A percentile compares a stretch with the other conserved stretches of the same genome.
phyloP scores from a whole-genome alignment of 1,140 invertebrate genomes.

The Saccostrea glomerata region DNA sequence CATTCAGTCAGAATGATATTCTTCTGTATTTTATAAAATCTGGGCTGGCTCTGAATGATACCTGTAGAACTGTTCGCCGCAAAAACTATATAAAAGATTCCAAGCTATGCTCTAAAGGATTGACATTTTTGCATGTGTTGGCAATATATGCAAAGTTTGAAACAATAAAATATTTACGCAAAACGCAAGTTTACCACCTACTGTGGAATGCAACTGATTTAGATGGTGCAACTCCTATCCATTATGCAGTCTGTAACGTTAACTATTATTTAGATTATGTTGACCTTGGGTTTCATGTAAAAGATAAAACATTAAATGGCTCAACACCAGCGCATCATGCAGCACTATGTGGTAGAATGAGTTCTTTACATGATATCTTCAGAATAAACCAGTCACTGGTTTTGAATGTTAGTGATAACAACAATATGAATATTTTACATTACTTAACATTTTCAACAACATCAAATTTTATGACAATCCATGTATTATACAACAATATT shows the following conservation, averaged over 20 bases:
- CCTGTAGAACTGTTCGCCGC: neutral
- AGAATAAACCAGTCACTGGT: neutral
- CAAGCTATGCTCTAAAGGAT: neutral
- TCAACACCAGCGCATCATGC: neutral
- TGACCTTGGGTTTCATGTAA: neutral
- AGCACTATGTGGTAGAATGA: neutral
- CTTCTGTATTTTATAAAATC: neutral
- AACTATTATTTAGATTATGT: too few relatives aligned
- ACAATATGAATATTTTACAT: neutral
- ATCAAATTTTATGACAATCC: neutral
- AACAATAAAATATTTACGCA: neutral
- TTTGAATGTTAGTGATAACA: neutral
- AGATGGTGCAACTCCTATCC: neutral
- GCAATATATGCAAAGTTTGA: neutral
- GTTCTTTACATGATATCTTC: neutral
- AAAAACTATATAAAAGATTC: neutral
- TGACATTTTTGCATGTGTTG: neutral
- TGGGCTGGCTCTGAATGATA: neutral
- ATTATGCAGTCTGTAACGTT: neutral
- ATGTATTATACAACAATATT: neutral
- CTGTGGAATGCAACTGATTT: neutral
- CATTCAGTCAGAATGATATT: neutral
- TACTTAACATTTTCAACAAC: neutral
- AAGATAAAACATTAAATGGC: neutral
- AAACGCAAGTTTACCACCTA: neutral